Conservation (phyloP, 2,797 vertebrate genomes). For the Gallinago nigripennis region DNA sequence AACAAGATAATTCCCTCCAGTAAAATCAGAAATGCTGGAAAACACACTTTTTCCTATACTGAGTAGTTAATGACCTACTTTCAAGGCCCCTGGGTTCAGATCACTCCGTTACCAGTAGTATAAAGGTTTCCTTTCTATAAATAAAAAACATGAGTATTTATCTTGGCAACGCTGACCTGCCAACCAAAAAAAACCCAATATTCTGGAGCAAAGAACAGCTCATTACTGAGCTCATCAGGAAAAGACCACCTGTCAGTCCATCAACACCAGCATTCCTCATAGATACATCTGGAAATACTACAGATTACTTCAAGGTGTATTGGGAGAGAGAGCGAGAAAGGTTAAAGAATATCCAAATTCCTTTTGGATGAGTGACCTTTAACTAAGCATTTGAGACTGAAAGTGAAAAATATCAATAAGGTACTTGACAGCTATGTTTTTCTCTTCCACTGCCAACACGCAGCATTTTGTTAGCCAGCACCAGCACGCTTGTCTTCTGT, state of each 20-base stretch:
- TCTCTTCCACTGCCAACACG: background rate
- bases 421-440: background rate
- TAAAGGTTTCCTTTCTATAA: background rate
- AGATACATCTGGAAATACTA: background rate
- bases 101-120: background rate
- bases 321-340: background rate
- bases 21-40: background rate
- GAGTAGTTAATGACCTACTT: background rate
- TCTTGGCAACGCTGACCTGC: background rate
- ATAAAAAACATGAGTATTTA: background rate
- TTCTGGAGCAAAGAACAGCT: background rate
- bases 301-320: background rate
- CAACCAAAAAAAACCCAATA: background rate
- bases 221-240: background rate
- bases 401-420: background rate
- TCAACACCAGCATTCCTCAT: background rate
- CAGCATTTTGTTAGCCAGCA: background rate
- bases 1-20: background rate
- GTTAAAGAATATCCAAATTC: conserved; percentile 1
- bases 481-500: background rate
- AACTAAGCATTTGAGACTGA: background rate
- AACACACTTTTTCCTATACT: background rate
- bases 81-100: background rate
- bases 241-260: background rate
- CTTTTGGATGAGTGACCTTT: background rate